phyloP scores from a whole-genome alignment of 2,113 vertebrate species.

The Lichenostomus cassidix region DNA sequence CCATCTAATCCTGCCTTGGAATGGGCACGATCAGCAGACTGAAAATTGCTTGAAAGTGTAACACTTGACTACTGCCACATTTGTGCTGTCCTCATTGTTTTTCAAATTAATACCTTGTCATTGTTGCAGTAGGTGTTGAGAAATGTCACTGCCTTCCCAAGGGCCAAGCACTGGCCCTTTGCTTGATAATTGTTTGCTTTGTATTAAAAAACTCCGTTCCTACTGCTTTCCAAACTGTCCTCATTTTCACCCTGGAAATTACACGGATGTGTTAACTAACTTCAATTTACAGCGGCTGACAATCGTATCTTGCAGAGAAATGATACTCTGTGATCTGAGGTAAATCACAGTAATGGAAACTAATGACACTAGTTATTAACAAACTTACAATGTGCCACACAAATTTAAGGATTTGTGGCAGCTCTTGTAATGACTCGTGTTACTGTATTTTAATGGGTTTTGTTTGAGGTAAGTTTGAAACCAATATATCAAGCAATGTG shows the following conservation, averaged over 20 bases:
- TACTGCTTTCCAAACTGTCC: slow-evolving; percentile 83
- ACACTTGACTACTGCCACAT: slow-evolving; percentile 83
- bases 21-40: slow-evolving; percentile 57
- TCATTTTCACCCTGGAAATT: slow-evolving; percentile 91
- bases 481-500: slow-evolving; percentile 31
- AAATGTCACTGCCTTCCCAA: slow-evolving; percentile 78
- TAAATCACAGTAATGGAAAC: slow-evolving; percentile 82
- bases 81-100: slow-evolving; percentile 82
- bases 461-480: slow-evolving; percentile 76
- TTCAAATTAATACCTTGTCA: slow-evolving; percentile 94
- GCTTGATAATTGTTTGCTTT: slow-evolving; percentile 91
- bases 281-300: slow-evolving; percentile 88
- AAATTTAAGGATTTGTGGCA: slow-evolving; percentile 77
- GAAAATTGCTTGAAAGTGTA: slow-evolving; percentile 83
- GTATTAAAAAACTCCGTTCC: slow-evolving; percentile 78
- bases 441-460: slow-evolving; percentile 80
- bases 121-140: slow-evolving; percentile 85
- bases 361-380: slow-evolving; percentile 81
- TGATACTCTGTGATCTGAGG: slow-evolving; percentile 84
- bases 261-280: slow-evolving; percentile 91
- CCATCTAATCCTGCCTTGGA: slow-evolving; percentile 62
- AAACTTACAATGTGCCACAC: slow-evolving; percentile 72
- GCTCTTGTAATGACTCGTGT: slow-evolving; percentile 72
- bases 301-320: slow-evolving; percentile 82
- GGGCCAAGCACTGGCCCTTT: slow-evolving; percentile 83